Percentiles rank a stretch among this genome's conserved stretches.
Evolutionary conservation across 1,140 invertebrate species (phyloP).

Genomic region (Geopemphigus sp.): DNA sequence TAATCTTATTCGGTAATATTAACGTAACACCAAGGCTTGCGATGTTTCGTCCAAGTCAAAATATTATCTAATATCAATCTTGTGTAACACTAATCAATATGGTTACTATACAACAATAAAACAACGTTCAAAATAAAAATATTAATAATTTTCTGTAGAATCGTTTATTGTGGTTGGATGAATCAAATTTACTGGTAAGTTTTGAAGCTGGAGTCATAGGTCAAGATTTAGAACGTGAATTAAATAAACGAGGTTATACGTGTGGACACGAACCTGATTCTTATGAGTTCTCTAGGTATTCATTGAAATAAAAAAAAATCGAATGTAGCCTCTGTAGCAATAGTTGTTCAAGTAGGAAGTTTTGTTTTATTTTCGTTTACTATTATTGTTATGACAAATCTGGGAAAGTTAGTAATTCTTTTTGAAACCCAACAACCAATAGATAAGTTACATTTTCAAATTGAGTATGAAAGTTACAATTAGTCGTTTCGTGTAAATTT

Average conservation of each 20-base stretch:
- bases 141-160: conserved; percentile 58
- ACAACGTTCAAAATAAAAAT: neutral
- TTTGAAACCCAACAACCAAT: too few relatives aligned
- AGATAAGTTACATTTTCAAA: too few relatives aligned
- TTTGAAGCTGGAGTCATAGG: conserved; percentile 91
- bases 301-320: conserved; percentile 39
- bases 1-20: too few relatives aligned
- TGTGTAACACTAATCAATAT: too few relatives aligned
- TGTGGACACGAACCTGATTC: conserved; percentile 96
- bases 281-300: conserved; percentile 85
- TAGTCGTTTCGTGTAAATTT: too few relatives aligned
- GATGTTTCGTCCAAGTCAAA: too few relatives aligned
- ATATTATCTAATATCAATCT: too few relatives aligned
- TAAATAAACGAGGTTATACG: conserved; percentile 70
- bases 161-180: conserved; percentile 89
- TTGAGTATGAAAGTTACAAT: too few relatives aligned
- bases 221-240: conserved; percentile 82
- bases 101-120: too few relatives aligned
- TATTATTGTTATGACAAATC: conserved; percentile 21
- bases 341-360: conserved; percentile 31
- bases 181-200: conserved; percentile 79
- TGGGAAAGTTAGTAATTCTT: too few relatives aligned
- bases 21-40: too few relatives aligned
- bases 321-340: conserved; percentile 39
- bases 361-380: conserved; percentile 23